Percentiles rank a stretch among this genome's conserved stretches.
phyloP scores from a whole-genome alignment of 2,113 vertebrate species.

The Promerops cafer region DNA sequence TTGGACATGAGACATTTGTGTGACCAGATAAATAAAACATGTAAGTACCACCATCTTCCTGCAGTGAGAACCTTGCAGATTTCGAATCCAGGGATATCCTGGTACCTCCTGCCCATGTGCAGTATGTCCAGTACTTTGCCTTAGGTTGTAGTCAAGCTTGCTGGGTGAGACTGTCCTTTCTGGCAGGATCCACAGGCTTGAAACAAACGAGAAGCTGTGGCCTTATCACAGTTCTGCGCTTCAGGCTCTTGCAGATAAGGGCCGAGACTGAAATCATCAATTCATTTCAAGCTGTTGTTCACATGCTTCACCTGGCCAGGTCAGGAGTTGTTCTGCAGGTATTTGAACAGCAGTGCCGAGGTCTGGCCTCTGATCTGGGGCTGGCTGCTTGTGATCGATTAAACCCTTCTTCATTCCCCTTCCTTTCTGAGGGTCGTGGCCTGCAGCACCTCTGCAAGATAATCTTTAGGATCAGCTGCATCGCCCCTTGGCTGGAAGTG shows the following conservation, averaged over 20 bases:
- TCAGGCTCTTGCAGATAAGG: not conserved
- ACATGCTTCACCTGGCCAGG: not conserved
- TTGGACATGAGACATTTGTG: not conserved
- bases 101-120: not conserved
- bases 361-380: not conserved
- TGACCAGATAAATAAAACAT: not conserved
- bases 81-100: not conserved
- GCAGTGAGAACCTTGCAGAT: not conserved
- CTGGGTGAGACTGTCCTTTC: not conserved
- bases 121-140: not conserved
- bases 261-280: not conserved
- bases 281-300: not conserved
- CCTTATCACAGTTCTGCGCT: not conserved
- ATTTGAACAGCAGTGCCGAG: not conserved
- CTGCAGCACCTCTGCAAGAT: not conserved
- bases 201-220: not conserved
- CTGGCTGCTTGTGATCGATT: not conserved
- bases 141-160: not conserved
- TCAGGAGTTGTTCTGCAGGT: constrained; percentile 20
- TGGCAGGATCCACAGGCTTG: not conserved
- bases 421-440: not conserved
- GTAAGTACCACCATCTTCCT: not conserved
- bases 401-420: not conserved
- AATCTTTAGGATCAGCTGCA: accelerated
- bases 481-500: not conserved